These are phyloP conservation scores for Pycnonotus jocosus DNA, from an alignment of 2,113 vertebrate species.

Conservation along the genomic window DNA sequence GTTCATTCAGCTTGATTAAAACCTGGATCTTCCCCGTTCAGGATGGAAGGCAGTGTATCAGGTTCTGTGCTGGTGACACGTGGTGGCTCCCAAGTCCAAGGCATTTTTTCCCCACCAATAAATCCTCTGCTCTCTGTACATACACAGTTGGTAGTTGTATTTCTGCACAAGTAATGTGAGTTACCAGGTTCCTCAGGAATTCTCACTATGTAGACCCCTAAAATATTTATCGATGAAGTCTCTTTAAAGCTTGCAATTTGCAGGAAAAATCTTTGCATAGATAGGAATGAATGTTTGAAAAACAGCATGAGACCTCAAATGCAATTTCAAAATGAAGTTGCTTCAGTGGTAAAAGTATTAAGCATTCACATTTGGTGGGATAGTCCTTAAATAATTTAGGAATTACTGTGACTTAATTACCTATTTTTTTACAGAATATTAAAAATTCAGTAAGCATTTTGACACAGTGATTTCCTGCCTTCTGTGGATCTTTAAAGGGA, in stretches of 20 bases:
- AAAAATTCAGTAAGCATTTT: not conserved
- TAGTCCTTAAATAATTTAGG: not conserved
- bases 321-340: not conserved
- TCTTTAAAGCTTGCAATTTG: not conserved
- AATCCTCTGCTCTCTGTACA: not conserved
- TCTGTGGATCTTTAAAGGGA: not conserved
- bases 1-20: not conserved
- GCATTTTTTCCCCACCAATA: not conserved
- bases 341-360: not conserved
- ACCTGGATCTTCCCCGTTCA: not conserved
- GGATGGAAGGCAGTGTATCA: not conserved
- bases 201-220: not conserved
- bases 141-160: not conserved
- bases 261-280: not conserved
- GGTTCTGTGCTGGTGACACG: not conserved
- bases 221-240: not conserved
- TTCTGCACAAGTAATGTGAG: not conserved
- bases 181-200: not conserved
- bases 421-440: not conserved
- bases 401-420: not conserved
- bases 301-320: not conserved
- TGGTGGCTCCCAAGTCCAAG: not conserved
- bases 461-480: not conserved
- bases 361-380: not conserved
- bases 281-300: not conserved